Evolutionary conservation across 2,113 vertebrate genomes (phyloP).

Genomic region (Arvicanthis niloticus): DNA sequence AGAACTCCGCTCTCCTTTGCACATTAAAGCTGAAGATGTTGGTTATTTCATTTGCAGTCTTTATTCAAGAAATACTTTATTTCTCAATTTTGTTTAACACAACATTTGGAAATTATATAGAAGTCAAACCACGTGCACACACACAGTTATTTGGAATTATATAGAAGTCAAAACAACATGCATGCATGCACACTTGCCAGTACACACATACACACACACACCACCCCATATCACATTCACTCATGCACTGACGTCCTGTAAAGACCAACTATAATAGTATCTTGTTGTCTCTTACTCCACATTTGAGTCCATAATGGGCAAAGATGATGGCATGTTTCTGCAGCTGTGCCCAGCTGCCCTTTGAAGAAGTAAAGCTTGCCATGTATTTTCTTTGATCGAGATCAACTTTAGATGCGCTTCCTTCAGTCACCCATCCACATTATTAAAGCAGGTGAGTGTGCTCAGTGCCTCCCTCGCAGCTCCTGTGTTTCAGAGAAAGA

Average conservation of each 20-base stretch:
- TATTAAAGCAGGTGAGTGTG: constrained; percentile 41
- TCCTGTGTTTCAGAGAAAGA: background rate
- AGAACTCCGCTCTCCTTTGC: constrained; percentile 1
- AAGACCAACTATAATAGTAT: constrained; percentile 11
- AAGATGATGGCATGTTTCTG: constrained; percentile 38
- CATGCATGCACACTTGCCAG: too few species aligned
- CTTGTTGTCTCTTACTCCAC: constrained; percentile 51
- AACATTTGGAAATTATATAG: constrained; percentile 58
- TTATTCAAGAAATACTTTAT: constrained; percentile 42
- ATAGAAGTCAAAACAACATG: constrained; percentile 48
- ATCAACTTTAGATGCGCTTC: constrained; percentile 27
- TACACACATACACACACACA: background rate
- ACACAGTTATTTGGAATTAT: constrained; percentile 35
- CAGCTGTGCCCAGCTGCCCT: constrained; percentile 63
- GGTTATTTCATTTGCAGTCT: constrained; percentile 25
- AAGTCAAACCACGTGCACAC: constrained; percentile 37
- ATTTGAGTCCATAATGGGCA: background rate
- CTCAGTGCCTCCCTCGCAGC: background rate
- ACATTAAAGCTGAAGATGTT: constrained; percentile 25
- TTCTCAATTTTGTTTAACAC: constrained; percentile 45
- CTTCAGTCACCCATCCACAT: constrained; percentile 6
- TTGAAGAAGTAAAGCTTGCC: constrained; percentile 43
- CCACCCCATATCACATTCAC: background rate
- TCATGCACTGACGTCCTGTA: background rate
- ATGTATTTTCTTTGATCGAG: constrained; percentile 34